Conservation (phyloP, 92 coral and sea anemone species). For the Epizoanthus fatuus region DNA sequence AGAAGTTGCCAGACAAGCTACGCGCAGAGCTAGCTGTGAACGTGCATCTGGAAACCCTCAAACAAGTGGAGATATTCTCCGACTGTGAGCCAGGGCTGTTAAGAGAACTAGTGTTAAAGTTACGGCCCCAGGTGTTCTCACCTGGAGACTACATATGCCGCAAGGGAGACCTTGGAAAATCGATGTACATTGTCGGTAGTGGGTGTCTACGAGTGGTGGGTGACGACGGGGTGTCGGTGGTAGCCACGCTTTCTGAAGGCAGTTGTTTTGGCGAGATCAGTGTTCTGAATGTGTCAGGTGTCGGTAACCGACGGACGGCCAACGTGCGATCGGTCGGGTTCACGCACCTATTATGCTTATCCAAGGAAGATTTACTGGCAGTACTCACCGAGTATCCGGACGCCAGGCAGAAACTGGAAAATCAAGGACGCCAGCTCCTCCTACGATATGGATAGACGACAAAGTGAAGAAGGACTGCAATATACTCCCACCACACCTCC, state of each 20-base stretch:
- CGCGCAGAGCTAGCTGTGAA: constrained; percentile 85
- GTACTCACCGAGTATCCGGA: constrained; percentile 86
- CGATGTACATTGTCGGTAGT: constrained; percentile 89
- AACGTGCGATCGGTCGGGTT: constrained; percentile 88
- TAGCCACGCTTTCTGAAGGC: constrained; percentile 86
- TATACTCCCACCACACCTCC: no score
- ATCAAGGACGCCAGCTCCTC: constrained; percentile 69
- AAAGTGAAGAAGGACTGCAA: no score
- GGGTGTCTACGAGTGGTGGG: constrained; percentile 86
- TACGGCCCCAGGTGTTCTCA: constrained; percentile 83
- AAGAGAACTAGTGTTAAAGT: constrained; percentile 80
- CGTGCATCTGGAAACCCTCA: constrained; percentile 83
- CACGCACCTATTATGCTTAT: constrained; percentile 82
- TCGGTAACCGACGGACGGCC: constrained; percentile 90
- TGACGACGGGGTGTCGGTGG: constrained; percentile 72
- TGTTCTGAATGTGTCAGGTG: constrained; percentile 77
- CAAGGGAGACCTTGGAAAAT: constrained; percentile 92
- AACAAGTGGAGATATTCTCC: constrained; percentile 80
- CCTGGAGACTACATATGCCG: constrained; percentile 90
- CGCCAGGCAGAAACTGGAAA: constrained; percentile 82
- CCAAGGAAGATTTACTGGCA: constrained; percentile 82
- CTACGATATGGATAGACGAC: constrained; percentile 10
- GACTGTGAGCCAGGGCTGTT: constrained; percentile 93
- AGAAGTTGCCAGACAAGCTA: constrained; percentile 76
- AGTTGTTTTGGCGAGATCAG: constrained; percentile 95